Percentiles rank a stretch among this genome's conserved stretches.
Conservation (phyloP, 1,140 invertebrate genomes). For the Plectrocnemia conspersa region DNA sequence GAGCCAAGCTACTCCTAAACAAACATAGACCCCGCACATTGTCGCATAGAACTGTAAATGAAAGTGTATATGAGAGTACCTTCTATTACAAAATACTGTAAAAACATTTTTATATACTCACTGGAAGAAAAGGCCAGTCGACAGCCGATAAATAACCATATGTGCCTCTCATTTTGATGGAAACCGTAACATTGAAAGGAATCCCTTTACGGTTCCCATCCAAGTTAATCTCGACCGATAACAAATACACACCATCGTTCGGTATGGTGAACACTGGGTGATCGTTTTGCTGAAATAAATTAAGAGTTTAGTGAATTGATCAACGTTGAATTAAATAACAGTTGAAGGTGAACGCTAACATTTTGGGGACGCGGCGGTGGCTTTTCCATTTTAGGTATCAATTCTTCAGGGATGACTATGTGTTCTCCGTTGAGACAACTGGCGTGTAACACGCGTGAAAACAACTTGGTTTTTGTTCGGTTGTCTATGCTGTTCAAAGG, state of each 20-base stretch:
- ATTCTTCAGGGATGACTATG: constrained; percentile 4
- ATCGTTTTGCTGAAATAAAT: constrained; percentile 31
- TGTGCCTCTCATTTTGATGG: constrained; percentile 60
- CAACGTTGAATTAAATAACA: constrained; percentile 33
- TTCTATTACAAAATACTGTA: too few relatives aligned
- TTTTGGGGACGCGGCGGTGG: constrained; percentile 28
- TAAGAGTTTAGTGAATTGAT: constrained; percentile 24
- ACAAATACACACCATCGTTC: constrained; percentile 55
- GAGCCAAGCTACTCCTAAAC: constrained; percentile 80
- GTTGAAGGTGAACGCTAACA: constrained; percentile 38
- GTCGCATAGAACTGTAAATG: constrained; percentile 76
- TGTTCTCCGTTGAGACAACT: constrained; percentile 16
- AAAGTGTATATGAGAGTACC: too few relatives aligned
- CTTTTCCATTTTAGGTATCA: not conserved
- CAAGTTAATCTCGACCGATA: constrained; percentile 43
- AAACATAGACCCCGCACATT: constrained; percentile 84
- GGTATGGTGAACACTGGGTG: constrained; percentile 45
- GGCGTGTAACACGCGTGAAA: not conserved
- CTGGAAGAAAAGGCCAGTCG: constrained; percentile 67
- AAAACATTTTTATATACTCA: constrained; percentile 44
- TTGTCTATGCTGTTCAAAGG: constrained; percentile 11
- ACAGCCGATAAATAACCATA: constrained; percentile 70
- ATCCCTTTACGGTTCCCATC: constrained; percentile 19
- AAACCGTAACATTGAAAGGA: constrained; percentile 51
- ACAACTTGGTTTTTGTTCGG: constrained; percentile 7